Evolutionary conservation across 2,888 invertebrate genomes (phyloP).

Genomic region (Campoplex capitator): DNA sequence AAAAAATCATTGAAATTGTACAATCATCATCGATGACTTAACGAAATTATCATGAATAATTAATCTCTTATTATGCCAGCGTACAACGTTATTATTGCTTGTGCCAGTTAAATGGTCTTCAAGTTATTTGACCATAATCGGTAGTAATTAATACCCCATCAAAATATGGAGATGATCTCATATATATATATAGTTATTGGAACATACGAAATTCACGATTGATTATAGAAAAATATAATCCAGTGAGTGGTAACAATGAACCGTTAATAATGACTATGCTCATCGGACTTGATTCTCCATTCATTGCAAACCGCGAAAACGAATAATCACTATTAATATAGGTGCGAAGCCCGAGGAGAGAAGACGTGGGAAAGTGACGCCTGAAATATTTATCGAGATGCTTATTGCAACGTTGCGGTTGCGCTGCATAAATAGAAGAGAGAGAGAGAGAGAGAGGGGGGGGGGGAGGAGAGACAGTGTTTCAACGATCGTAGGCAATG

Average conservation of each 20-base stretch:
- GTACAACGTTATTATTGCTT: background rate
- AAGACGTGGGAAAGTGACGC: constrained; percentile 66
- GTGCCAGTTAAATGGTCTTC: background rate
- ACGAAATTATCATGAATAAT: constrained; percentile 8
- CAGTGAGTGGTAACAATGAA: constrained; percentile 21
- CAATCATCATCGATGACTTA: background rate
- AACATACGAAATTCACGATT: background rate
- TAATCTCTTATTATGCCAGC: background rate
- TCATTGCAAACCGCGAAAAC: background rate
- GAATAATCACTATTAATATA: constrained; percentile 38
- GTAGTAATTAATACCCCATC: background rate
- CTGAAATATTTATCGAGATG: constrained; percentile 53
- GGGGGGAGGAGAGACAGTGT: constrained; percentile 16
- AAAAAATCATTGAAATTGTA: background rate
- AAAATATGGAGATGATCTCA: background rate
- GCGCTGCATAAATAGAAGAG: constrained; percentile 10
- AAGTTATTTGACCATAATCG: background rate
- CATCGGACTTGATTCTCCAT: background rate
- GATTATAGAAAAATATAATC: background rate
- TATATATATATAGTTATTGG: background rate
- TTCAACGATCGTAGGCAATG: constrained; percentile 37
- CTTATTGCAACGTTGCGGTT: constrained; percentile 40
- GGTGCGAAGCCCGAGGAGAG: constrained; percentile 4
- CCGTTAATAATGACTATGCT: constrained; percentile 32
- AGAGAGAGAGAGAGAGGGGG: background rate